Evolutionary conservation across 2,113 vertebrate genomes (phyloP), one percentile per base, ranked within the genome.

Genomic region (Oryzias celebensis): DNA sequence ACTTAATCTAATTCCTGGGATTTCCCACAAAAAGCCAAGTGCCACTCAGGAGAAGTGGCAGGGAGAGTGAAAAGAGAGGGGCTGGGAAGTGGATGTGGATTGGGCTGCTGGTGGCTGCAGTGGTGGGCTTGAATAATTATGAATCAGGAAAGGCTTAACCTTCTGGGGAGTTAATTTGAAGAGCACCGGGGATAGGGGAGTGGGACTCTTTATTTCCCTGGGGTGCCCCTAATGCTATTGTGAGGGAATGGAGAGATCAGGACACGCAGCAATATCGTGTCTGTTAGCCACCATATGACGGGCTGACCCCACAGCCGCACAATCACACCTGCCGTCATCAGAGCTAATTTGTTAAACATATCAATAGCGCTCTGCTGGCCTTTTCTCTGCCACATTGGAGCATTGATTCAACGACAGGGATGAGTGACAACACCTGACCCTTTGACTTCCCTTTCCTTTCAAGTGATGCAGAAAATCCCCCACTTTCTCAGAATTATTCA

Each of bases 81-180:
- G 78, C 44, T 46, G 61, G 71, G 77, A 72, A 68, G 77, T 69
- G 74, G 75, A 63, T 73, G 66, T 77, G 83, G 75, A 78, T 81
- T 65, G 75, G 60, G 67, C 56, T 73, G 67, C 48, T 65, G 58
- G 70, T 42, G 72, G 42, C 22, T 68, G 65, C n/a, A 58, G 75
- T 76, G 81, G 81, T 77, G 82, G 77, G 77, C 86, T 83, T 89
- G 88, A 91, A 92, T 91, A 92, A 91, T 93, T 92, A 92, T 91
- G 87, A 92, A 91, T 88, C 88, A 84, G 76, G 85, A 78, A 88
- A 36, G 36, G 86, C 87, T 91, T 92, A 91, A 91, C 90, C 89
- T 92, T 92, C 88, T 82, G 84, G 90, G 84, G 88, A 93, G 89
- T 93, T 93, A 91, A 93, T 93, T 91, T 93, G 85, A 92, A 87